Conservation (phyloP, 2,797 vertebrate genomes). For the Betta splendens region DNA sequence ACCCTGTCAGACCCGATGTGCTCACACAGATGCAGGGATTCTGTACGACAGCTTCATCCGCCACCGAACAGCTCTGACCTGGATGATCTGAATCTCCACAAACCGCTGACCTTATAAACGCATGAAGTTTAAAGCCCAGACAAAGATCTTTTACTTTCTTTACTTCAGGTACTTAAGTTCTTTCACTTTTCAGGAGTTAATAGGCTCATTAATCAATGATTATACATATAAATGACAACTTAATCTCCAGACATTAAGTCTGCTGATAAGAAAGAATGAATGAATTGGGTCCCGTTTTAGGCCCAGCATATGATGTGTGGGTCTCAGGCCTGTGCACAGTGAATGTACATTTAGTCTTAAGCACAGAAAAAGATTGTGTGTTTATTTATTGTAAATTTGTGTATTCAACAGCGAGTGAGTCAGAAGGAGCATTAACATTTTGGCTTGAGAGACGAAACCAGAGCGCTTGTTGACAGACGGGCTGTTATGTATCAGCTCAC, state of each 20-base stretch:
- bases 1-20: slow-evolving; percentile 19
- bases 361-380: no score
- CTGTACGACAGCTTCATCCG: slow-evolving; percentile 44
- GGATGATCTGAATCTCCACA: not conserved
- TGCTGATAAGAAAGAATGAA: not conserved
- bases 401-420: no score
- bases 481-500: no score
- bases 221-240: not conserved
- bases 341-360: no score
- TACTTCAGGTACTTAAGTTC: not conserved
- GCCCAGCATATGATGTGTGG: no score
- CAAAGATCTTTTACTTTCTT: slow-evolving; percentile 1
- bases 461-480: no score
- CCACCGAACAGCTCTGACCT: not conserved
- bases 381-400: no score
- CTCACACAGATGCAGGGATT: slow-evolving; percentile 42
- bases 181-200: slow-evolving; percentile 1
- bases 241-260: not conserved
- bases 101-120: slow-evolving; percentile 5
- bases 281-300: not conserved
- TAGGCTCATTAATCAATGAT: slow-evolving; percentile 9
- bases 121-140: not conserved
- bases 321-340: no score
- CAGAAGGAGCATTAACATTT: no score
- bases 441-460: no score